Evolutionary conservation across 2,797 vertebrate genomes (phyloP).

Genomic region (Gymnothorax javanicus): DNA sequence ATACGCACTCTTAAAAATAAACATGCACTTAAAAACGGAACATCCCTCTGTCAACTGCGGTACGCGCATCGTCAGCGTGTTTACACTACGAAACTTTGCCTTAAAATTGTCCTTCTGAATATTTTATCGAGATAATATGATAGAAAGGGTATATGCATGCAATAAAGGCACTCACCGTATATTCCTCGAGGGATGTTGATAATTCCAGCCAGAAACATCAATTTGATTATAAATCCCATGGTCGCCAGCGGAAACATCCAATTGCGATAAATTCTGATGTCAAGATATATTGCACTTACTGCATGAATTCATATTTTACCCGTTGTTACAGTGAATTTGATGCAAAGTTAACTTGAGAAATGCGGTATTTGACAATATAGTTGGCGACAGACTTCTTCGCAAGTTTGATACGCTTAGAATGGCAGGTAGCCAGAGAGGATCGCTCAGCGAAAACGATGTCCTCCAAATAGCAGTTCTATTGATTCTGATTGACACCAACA

Average conservation of each 20-base stretch:
- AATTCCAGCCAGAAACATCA: conserved; percentile 11
- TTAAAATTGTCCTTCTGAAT: not conserved
- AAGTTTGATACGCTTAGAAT: conserved; percentile 2
- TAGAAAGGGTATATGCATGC: not conserved
- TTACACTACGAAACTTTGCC: not conserved
- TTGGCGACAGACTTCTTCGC: not conserved
- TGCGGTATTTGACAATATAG: not conserved
- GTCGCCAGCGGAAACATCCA: not conserved
- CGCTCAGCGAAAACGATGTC: not conserved
- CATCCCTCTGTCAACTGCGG: not conserved
- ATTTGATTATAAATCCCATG: not conserved
- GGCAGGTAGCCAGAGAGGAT: conserved; percentile 9
- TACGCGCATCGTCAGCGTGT: not conserved
- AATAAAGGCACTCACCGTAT: not conserved
- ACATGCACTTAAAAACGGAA: not conserved
- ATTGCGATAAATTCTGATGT: not conserved
- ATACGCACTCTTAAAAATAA: not conserved
- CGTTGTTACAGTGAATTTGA: not conserved
- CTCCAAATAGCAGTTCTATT: conserved; percentile 11
- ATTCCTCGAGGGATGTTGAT: conserved; percentile 15
- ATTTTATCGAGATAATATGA: not conserved
- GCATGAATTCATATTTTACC: not conserved
- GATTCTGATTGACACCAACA: not conserved
- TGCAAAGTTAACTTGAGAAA: conserved; percentile 1
- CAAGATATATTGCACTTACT: not conserved